Conservation (phyloP, 1,140 invertebrate species). For the Lepidurus apus region DNA sequence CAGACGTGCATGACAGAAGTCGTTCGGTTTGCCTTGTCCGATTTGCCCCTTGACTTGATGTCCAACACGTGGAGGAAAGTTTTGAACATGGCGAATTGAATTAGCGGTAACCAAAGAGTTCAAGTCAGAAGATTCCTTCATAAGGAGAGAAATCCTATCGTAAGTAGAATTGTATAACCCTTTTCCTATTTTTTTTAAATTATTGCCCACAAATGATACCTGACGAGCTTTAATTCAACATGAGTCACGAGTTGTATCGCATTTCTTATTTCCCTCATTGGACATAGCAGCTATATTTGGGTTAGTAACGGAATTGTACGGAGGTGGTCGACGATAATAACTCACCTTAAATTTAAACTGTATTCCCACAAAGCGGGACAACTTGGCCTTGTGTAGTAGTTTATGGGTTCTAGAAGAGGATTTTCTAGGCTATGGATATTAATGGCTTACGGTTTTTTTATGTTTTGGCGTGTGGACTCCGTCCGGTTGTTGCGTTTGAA, state of each 20-base stretch:
- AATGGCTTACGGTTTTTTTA: too few relatives aligned
- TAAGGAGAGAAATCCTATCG: background rate
- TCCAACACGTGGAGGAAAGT: background rate
- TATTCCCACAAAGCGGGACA: too few relatives aligned
- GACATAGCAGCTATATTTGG: background rate
- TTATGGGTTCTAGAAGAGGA: too few relatives aligned
- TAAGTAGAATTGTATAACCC: background rate
- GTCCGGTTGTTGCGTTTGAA: too few relatives aligned
- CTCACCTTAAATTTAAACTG: background rate
- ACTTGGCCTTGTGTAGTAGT: too few relatives aligned
- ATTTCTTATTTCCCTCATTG: background rate
- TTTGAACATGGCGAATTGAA: background rate
- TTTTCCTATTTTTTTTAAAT: too few relatives aligned
- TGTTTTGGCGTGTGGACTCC: too few relatives aligned
- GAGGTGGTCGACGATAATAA: background rate
- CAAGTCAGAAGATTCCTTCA: background rate
- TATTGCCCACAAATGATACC: too few relatives aligned
- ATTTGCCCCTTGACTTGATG: background rate
- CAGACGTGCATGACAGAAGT: background rate
- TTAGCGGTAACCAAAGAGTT: background rate
- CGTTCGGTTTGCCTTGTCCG: background rate
- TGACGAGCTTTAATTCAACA: too few relatives aligned
- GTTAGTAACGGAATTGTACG: slow-evolving; percentile 5
- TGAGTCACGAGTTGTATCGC: too few relatives aligned
- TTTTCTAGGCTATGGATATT: too few relatives aligned